These are phyloP conservation scores for rabbit (Oryctolagus cuniculus) DNA, from an alignment of 2,113 vertebrate species.

Conservation along the genomic window mOryCun1.1 NC_091443.1:110281501-110282000, in stretches of 20 bases:
- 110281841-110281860: neutral
- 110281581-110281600: neutral
- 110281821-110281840: neutral
- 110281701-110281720: neutral
- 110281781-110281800: neutral
- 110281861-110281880: neutral
- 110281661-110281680: neutral
- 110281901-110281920: neutral
- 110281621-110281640: neutral
- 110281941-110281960: too few species aligned
- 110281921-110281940: too few species aligned
- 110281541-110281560: neutral
- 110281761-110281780: neutral
- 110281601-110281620: neutral
- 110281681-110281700: neutral
- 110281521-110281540: neutral
- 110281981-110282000: too few species aligned
- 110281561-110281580: neutral
- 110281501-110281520: neutral
- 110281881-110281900: conserved; percentile 46
- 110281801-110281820: neutral
- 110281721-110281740: neutral
- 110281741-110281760: neutral
- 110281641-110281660: neutral
- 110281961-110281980: too few species aligned